Conservation (phyloP, 2,113 vertebrate species). For the Eptesicus fuscus region DNA sequence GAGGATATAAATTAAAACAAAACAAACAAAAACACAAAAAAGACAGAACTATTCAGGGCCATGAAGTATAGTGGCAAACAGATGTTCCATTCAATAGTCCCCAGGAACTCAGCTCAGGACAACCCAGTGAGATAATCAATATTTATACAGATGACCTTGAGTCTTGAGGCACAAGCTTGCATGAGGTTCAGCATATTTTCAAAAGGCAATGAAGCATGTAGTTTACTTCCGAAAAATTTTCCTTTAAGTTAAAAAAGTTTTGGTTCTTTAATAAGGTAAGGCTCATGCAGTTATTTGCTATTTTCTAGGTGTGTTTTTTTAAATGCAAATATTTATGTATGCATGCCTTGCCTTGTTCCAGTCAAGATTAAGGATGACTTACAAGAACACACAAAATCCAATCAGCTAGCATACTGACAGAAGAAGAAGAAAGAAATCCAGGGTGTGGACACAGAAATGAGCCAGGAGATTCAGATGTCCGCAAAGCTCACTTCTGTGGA, state of each 20-base stretch:
- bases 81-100: not conserved
- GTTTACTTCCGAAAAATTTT: not conserved
- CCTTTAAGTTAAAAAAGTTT: not conserved
- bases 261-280: not conserved
- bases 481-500: not conserved
- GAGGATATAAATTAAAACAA: not conserved
- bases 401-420: not conserved
- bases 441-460: not conserved
- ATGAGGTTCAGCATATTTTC: not conserved
- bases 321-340: slow-evolving; percentile 1
- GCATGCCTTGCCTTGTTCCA: not conserved
- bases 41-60: not conserved
- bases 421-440: not conserved
- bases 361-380: not conserved
- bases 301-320: not conserved
- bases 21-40: not conserved
- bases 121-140: not conserved
- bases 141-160: not conserved
- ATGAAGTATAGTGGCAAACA: not conserved
- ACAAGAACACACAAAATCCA: not conserved
- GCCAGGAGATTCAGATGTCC: not conserved
- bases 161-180: not conserved
- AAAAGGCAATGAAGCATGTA: not conserved
- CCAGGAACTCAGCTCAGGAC: not conserved
- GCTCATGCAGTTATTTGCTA: not conserved